Evolutionary conservation across 2,888 invertebrate species (phyloP).

Genomic region (Meiosimyza decipiens): DNA sequence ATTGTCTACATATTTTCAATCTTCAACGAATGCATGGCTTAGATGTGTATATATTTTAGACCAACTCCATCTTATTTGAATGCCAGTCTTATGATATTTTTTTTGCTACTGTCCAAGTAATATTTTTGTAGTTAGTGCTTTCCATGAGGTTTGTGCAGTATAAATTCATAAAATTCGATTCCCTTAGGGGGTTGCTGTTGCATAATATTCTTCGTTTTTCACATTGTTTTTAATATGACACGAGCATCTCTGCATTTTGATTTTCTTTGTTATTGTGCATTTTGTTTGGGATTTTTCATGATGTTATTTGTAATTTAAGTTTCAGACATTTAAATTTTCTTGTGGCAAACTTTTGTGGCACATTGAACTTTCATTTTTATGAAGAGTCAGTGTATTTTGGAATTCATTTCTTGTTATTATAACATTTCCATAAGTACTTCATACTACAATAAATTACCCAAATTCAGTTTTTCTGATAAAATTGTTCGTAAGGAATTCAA

Average conservation of each 20-base stretch:
- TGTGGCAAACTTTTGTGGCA: conserved; percentile 2
- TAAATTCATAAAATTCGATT: conserved; percentile 13
- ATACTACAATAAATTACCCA: not conserved
- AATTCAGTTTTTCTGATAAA: not conserved
- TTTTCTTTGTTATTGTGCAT: too few relatives aligned
- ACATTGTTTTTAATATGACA: not conserved
- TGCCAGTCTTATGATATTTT: too few relatives aligned
- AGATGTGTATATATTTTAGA: too few relatives aligned
- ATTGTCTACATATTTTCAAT: too few relatives aligned
- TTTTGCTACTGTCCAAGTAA: too few relatives aligned
- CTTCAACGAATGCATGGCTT: too few relatives aligned
- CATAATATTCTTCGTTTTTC: conserved; percentile 12
- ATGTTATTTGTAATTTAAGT: not conserved
- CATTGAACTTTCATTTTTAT: conserved; percentile 1
- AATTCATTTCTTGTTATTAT: conserved; percentile 4
- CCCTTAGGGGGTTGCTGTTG: not conserved
- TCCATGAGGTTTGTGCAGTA: conserved; percentile 3
- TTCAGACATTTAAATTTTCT: conserved; percentile 10
- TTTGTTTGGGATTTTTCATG: too few relatives aligned
- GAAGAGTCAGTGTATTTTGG: not conserved
- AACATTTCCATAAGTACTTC: conserved; percentile 19
- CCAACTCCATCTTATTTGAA: too few relatives aligned
- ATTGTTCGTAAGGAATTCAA: not conserved
- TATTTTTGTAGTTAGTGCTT: not conserved
- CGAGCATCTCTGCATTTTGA: too few relatives aligned